phyloP scores from a whole-genome alignment of 2,113 vertebrate species.

The Grammomys surdaster region DNA sequence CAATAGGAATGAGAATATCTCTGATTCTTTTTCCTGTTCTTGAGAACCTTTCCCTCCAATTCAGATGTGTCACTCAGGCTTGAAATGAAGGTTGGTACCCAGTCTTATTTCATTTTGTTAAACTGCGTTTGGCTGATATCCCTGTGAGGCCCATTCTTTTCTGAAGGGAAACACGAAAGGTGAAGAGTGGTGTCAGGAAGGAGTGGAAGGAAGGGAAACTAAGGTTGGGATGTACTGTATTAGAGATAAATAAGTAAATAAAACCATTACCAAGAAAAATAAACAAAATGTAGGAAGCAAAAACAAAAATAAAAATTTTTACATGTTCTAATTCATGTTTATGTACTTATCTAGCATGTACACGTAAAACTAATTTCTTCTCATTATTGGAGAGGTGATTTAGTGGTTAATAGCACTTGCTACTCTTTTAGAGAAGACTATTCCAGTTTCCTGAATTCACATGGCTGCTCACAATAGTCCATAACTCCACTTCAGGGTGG shows the following conservation, averaged over 20 bases:
- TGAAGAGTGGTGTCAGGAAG: background rate
- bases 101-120: background rate
- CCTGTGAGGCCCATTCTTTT: too few relatives aligned
- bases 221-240: background rate
- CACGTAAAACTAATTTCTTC: background rate
- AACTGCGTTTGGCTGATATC: too few relatives aligned
- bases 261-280: background rate
- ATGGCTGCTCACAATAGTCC: background rate
- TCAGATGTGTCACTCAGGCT: background rate
- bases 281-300: background rate
- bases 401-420: background rate
- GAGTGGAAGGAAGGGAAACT: background rate
- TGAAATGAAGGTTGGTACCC: background rate
- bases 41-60: background rate
- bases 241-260: background rate
- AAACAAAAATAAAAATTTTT: background rate
- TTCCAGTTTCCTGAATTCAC: background rate
- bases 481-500: background rate
- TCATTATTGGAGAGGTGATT: background rate
- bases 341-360: background rate
- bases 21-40: background rate
- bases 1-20: background rate
- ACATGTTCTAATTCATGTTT: background rate
- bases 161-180: background rate
- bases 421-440: background rate